A percentile compares a stretch with the other conserved stretches of the same genome.
These are phyloP conservation scores for Myotis myotis DNA, from an alignment of 2,797 vertebrate genomes.

Conservation along the genomic window DNA sequence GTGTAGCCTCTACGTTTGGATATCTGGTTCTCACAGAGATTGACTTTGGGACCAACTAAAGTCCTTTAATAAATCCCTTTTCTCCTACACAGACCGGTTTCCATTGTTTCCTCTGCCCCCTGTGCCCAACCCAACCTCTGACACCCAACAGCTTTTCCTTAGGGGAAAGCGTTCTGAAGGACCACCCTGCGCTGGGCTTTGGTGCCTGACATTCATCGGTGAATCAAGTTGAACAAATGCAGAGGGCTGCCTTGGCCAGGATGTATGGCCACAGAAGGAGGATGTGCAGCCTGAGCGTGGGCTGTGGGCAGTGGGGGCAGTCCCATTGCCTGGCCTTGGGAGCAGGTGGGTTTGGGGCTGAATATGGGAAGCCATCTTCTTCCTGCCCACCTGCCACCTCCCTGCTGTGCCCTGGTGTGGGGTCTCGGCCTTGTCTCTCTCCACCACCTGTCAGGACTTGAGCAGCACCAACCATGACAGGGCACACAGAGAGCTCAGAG, in stretches of 20 bases:
- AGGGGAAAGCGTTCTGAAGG: neutral
- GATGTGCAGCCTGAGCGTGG: neutral
- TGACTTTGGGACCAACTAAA: neutral
- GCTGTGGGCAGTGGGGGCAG: neutral
- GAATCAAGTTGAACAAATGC: neutral
- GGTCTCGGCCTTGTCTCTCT: neutral
- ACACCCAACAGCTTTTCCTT: neutral
- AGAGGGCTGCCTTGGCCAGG: neutral
- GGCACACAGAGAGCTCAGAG: neutral
- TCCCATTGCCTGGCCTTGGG: neutral
- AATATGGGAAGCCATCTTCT: neutral
- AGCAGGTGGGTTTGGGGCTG: neutral
- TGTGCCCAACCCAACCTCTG: neutral
- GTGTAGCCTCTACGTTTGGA: neutral
- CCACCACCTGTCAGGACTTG: neutral
- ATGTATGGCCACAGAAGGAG: neutral
- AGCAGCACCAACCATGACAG: neutral
- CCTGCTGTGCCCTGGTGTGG: fast-evolving
- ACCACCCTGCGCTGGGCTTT: neutral
- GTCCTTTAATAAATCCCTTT: neutral
- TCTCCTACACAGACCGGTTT: neutral
- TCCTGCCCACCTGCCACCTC: neutral
- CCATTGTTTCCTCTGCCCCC: neutral
- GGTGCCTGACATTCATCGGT: neutral
- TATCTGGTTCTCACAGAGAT: neutral